Evolutionary conservation across 2,113 vertebrate genomes (phyloP), one percentile per base, ranked within the genome.

Genomic region (Ellobius talpinus): DNA sequence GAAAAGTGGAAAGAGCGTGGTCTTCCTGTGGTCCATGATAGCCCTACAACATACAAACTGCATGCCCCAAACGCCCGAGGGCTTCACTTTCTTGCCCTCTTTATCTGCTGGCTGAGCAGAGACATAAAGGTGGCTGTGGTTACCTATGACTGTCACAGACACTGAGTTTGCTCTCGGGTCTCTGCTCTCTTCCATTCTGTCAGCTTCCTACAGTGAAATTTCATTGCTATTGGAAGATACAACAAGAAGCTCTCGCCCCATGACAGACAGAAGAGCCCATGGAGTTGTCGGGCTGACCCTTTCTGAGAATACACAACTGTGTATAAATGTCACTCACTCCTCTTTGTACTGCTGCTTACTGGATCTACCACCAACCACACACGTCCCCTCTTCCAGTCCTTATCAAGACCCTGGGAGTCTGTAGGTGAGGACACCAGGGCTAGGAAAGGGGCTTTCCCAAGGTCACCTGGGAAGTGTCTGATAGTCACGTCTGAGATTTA

Each of bases 201-300:
- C 74, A 93, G 65, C 87, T 81, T 96, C 85, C 58, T 68, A 89
- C 11, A 50, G 17, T 74, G 33, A 81, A 17, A 74, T 84, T 66
- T n/a, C 45, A 65, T 5, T 52, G 76, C 17, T 74, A 23, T 5
- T 26, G 21, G 73, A 14, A 11, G 42, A 52, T 52, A 77, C 42
- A n/a, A 33, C 31, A 45, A 90, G 31, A 66, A 33, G 39, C n/a
- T 58, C 86, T 85, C 13, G 9, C 24, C 29, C 31, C 42, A 21
- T 26, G 7, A 94, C 21, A 81, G 89, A 95, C 58, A 70, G 24
- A 77, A 61, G 77, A 63, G 90, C 52, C 58, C 61, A 39, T 13
- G 31, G 63, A 26, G 78, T 9, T 47, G 23, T 45, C 45, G 45
- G 63, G 74, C 73, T 10, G 52, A 81, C 17, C 55, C 23, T 96